These are phyloP conservation scores for Dynastes tityus DNA, from an alignment of 2,888 invertebrate genomes.

Conservation along the genomic window DNA sequence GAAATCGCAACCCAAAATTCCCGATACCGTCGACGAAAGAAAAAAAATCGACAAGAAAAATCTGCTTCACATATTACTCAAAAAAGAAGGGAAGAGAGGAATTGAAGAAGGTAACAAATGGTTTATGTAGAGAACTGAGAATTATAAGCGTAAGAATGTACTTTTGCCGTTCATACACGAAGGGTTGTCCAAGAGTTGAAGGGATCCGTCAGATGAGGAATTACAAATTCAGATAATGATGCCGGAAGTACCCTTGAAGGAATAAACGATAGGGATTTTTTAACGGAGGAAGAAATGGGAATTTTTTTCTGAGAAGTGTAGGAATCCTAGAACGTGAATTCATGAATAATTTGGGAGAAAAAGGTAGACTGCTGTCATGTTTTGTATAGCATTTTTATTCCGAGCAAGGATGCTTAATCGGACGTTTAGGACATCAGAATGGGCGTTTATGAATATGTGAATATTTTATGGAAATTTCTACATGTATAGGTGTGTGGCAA, in stretches of 20 bases:
- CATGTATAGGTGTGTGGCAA: too few species aligned
- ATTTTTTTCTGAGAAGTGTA: too few species aligned
- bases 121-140: background rate
- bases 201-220: background rate
- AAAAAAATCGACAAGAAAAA: background rate
- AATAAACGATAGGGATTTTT: background rate
- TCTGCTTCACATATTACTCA: conserved; percentile 5
- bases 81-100: background rate
- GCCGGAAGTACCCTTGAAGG: background rate
- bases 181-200: too few species aligned
- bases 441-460: too few species aligned
- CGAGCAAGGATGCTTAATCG: too few species aligned
- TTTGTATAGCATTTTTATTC: too few species aligned
- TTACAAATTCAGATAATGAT: conserved; percentile 1
- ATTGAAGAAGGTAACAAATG: background rate
- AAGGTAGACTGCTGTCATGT: too few species aligned
- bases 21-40: background rate
- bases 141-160: background rate
- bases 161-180: background rate
- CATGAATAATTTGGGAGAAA: too few species aligned
- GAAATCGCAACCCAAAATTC: background rate
- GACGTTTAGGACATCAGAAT: too few species aligned
- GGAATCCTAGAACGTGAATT: too few species aligned
- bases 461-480: too few species aligned
- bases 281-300: too few species aligned